phyloP scores from a whole-genome alignment of 2,888 invertebrate species.

The Azorinus chamasolen region DNA sequence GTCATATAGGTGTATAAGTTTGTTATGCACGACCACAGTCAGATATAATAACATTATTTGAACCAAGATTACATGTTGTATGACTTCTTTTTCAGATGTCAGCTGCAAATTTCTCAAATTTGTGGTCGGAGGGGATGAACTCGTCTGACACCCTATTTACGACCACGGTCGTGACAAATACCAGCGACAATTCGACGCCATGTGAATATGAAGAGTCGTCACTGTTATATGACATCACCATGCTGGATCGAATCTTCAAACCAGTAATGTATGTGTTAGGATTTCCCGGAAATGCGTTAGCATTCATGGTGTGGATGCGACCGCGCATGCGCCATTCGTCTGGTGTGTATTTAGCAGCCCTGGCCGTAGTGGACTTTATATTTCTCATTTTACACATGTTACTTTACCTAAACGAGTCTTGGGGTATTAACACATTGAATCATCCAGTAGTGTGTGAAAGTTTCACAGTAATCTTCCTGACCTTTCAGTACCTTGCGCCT shows the following conservation, averaged over 20 bases:
- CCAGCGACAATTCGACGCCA: not conserved
- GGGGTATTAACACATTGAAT: constrained; percentile 76
- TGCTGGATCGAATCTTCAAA: constrained; percentile 79
- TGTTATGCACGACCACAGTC: no score
- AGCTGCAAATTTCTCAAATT: no score
- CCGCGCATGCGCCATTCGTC: constrained; percentile 85
- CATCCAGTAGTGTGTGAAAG: constrained; percentile 82
- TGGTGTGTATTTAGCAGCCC: constrained; percentile 85
- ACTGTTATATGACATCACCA: constrained; percentile 21
- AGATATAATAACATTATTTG: no score
- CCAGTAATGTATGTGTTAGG: constrained; percentile 84
- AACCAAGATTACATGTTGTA: no score
- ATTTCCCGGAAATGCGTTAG: constrained; percentile 85
- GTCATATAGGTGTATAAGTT: no score
- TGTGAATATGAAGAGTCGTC: constrained; percentile 33
- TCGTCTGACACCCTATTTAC: no score
- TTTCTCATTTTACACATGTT: constrained; percentile 83
- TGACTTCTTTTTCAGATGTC: no score
- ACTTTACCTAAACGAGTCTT: constrained; percentile 80
- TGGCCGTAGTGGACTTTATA: constrained; percentile 83
- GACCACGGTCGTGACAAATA: no score
- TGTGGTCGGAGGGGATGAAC: no score
- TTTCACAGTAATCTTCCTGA: constrained; percentile 82
- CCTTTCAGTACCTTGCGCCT: constrained; percentile 84
- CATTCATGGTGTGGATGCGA: constrained; percentile 85